Base-by-base conservation (phyloP, 2,113 vertebrate genomes). In the Poecilia latipinna region DNA sequence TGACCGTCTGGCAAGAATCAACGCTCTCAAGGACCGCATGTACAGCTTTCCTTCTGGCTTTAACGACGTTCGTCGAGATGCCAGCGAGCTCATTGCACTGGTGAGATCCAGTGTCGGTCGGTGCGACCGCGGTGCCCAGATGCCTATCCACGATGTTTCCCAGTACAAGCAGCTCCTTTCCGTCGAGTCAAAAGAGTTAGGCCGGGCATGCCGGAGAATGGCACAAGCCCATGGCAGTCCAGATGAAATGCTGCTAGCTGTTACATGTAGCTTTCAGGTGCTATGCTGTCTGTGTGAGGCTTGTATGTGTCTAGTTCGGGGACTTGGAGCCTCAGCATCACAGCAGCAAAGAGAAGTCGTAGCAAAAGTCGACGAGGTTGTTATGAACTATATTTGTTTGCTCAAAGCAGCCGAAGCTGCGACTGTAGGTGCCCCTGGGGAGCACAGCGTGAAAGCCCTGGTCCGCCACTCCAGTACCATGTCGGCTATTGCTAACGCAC, bases 351-450 rank as follows among this genome's bases (percentile, higher is more conserved):
- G 96, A 87, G 97, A 98, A 92, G 97, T 99, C 61, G 96, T 97
- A 84, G 95, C 95, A 48, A 99, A 98, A 91, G 95, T 99, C 12
- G 96, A 98, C 0, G 96, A 99, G 90, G 97, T 99, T 70, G 96
- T 98, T 35, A 96, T 97, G 92, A 99, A 99, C 93, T 99, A 98
- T 83, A 97, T 98, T 91, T 98, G 96, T 93, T 94, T 99, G 93
- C 94, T 98, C 84, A 96, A 93, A 88, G 97, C 97, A 76, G 97
- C 97, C 0, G 96, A 98, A 93, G 92, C 94, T 75, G 97, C 96
- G 70, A 95, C 96, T 39, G 95, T 95, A 72, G 96, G 96, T 78
- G 94, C 94, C 61, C 95, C 96, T 0, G 84, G 94, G 85, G 96
- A 97, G 91, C 94, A 96, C 93, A 96, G 93, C 85, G 93, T 96